Percentiles rank a stretch among this genome's conserved stretches.
phyloP scores from a whole-genome alignment of 1,140 invertebrate genomes.

The Tigriopus japonicus region DNA sequence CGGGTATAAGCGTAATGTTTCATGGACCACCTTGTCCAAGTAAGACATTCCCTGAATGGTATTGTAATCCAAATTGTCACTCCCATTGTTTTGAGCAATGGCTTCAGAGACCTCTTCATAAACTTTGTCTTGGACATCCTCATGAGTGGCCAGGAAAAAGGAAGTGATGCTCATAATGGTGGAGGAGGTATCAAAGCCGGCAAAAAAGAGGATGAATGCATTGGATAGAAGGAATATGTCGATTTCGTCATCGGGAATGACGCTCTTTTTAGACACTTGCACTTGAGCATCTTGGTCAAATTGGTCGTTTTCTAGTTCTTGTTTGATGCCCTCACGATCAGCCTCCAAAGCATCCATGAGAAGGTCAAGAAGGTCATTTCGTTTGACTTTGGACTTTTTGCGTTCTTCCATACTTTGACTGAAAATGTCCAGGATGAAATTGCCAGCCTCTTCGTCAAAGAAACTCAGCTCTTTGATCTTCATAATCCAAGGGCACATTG shows the following conservation, averaged over 20 bases:
- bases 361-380: not conserved
- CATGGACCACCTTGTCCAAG: not conserved
- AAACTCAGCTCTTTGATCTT: too few species aligned
- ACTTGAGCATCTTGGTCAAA: conserved; percentile 5
- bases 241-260: not conserved
- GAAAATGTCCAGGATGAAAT: not conserved
- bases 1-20: not conserved
- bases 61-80: not conserved
- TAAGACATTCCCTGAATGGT: not conserved
- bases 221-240: conserved; percentile 2
- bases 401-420: not conserved
- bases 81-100: conserved; percentile 19
- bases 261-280: not conserved
- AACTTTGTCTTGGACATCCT: conserved; percentile 27
- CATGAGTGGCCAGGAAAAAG: conserved; percentile 22
- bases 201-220: conserved; percentile 17
- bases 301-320: not conserved
- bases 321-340: not conserved
- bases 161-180: conserved; percentile 10
- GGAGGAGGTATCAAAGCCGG: conserved; percentile 19
- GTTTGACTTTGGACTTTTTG: not conserved
- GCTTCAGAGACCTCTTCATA: conserved; percentile 24
- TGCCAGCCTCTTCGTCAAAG: not conserved
- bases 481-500: too few species aligned
- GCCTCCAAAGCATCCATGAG: not conserved